Evolutionary conservation across 1,140 invertebrate genomes (phyloP), one percentile per base, ranked within the genome.

Genomic region (Calephelis nemesis): DNA sequence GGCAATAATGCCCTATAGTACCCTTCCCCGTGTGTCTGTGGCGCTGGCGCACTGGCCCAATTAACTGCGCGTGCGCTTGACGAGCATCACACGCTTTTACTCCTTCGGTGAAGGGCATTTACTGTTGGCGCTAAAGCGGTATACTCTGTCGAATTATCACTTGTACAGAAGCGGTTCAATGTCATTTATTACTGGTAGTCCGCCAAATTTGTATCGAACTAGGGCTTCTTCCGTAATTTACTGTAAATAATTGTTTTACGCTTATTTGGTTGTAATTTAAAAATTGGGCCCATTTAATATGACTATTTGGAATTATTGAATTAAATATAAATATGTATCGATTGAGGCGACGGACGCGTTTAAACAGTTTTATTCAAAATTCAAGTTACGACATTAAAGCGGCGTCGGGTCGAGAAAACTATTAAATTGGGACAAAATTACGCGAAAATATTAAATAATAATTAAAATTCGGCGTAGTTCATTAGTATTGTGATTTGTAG

Each of bases 341-440:
- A 63, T 76, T 71, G 74, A 79, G 88, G 88, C 88, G 88, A 91
- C 88, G 88, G 88, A 90, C 87, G 87, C 87, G 87, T 88, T 81
- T 69, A 13, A 54, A 40, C 48, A 40, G 9, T n/a, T 12, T 50
- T 13, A 15, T 58, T 47, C 39, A 73, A 71, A 68, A 62, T 69
- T 63, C 62, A 67, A 48, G 40, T 68, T 69, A 72, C 64, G 42
- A 70, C 64, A 67, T 70, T 63, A 69, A 87, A 89, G 88, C 88
- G 88, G 88, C 88, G 88, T 90, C 85, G 82, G 83, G 88, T 88
- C 77, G 86, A 82, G 80, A 68, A 60, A 60, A 39, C 12, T 30
- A 6, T 54, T 54, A 19, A 54, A 54, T 19, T 54, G 13, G n/a
- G 12, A 60, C 10, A 39, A 60, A 40, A 12, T 60, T n/a, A 40